phyloP scores from a whole-genome alignment of 2,888 invertebrate species.

The Nezara viridula region DNA sequence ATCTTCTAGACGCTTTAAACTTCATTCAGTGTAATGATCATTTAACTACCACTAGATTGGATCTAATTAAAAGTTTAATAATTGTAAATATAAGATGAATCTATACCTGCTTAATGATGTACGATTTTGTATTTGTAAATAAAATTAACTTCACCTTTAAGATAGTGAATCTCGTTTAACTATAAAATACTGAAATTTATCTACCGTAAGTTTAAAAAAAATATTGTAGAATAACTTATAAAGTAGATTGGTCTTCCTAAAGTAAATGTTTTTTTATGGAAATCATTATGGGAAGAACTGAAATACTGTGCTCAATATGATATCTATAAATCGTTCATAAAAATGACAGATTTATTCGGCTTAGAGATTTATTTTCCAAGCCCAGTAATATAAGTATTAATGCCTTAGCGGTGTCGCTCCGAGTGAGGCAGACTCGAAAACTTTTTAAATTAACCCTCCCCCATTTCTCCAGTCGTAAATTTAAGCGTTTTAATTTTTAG shows the following conservation, averaged over 20 bases:
- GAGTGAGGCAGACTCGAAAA: constrained; percentile 42
- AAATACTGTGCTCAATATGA: neutral
- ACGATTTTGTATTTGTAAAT: neutral
- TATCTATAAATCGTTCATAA: constrained; percentile 32
- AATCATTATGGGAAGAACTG: neutral
- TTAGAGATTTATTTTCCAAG: constrained; percentile 24
- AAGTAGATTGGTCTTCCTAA: neutral
- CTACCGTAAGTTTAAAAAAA: neutral
- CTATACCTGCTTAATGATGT: neutral
- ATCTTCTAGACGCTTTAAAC: neutral
- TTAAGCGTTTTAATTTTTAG: constrained; percentile 56
- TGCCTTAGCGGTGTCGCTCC: constrained; percentile 21
- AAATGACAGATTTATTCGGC: constrained; percentile 33
- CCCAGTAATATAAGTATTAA: constrained; percentile 38
- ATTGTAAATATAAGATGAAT: neutral
- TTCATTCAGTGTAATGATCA: neutral
- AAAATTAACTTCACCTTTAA: neutral
- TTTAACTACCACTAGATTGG: neutral
- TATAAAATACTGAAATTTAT: neutral
- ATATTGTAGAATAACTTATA: neutral
- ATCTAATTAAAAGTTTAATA: neutral
- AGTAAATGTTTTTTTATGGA: neutral
- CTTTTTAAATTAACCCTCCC: constrained; percentile 57
- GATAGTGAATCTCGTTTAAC: no score
- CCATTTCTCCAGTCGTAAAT: constrained; percentile 51